Conservation (phyloP, 2,888 invertebrate species). For the Cheilosia impressa region DNA sequence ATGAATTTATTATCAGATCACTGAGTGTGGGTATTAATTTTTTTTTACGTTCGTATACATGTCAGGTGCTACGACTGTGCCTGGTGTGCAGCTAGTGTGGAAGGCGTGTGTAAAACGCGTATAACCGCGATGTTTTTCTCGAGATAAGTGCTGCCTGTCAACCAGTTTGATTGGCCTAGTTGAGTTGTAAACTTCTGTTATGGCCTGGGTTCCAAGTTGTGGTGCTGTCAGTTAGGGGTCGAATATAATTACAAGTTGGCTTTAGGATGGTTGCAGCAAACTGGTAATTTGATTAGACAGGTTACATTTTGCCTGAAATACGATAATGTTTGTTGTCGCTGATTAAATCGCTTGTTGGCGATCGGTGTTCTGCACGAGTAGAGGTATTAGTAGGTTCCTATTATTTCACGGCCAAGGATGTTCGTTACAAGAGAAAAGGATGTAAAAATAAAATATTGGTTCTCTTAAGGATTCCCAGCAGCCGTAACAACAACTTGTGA, state of each 20-base stretch:
- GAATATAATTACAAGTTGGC: constrained; percentile 60
- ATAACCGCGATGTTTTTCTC: constrained; percentile 69
- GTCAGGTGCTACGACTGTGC: constrained; percentile 59
- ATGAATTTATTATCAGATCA: constrained; percentile 74
- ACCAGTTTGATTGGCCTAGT: constrained; percentile 70
- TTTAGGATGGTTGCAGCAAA: constrained; percentile 64
- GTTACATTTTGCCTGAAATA: constrained; percentile 71
- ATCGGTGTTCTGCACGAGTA: neutral
- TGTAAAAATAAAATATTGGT: too few relatives aligned
- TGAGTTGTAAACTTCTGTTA: constrained; percentile 65
- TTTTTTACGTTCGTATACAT: constrained; percentile 13
- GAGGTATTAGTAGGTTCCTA: too few relatives aligned
- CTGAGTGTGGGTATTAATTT: constrained; percentile 44
- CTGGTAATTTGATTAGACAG: constrained; percentile 73
- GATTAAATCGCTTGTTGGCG: constrained; percentile 39
- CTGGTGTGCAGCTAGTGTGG: constrained; percentile 52
- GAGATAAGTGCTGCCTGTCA: constrained; percentile 73
- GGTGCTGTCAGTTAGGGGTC: constrained; percentile 49
- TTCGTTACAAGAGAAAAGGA: too few relatives aligned
- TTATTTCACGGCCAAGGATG: too few relatives aligned
- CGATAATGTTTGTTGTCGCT: constrained; percentile 47
- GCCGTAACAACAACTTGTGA: too few relatives aligned
- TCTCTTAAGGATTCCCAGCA: too few relatives aligned
- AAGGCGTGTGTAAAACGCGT: constrained; percentile 61
- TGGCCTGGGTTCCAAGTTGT: constrained; percentile 14